Conservation (phyloP, 1,140 invertebrate species). For the Sipha flava region DNA sequence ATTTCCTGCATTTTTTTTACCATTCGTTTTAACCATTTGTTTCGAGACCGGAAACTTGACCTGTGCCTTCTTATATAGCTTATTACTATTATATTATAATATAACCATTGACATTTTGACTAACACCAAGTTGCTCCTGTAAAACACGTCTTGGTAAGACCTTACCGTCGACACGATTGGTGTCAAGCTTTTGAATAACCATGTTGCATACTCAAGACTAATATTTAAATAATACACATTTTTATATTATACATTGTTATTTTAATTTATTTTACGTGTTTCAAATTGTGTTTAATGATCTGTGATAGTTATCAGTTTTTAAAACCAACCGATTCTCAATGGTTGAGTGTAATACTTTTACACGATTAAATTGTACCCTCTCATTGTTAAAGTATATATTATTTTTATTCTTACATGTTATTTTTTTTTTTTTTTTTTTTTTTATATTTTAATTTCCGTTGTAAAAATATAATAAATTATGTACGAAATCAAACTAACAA, state of each 20-base stretch:
- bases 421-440: background rate
- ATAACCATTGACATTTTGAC: background rate
- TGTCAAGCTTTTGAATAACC: background rate
- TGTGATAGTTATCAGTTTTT: background rate
- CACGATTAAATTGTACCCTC: too few relatives aligned
- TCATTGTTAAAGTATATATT: background rate
- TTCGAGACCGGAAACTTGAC: background rate
- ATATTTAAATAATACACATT: background rate
- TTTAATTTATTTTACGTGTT: background rate
- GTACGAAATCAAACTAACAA: constrained; percentile 2
- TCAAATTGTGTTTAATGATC: background rate
- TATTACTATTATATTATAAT: background rate
- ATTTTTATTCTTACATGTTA: background rate
- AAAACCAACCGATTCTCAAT: background rate
- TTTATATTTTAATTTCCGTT: background rate
- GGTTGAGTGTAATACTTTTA: too few relatives aligned
- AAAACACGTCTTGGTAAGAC: background rate
- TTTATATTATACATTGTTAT: background rate
- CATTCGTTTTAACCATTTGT: too few relatives aligned
- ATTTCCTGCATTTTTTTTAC: background rate
- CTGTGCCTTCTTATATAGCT: background rate
- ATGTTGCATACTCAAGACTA: background rate
- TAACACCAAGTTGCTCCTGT: background rate
- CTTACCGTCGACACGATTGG: too few relatives aligned
- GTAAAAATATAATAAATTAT: background rate